These are phyloP conservation scores for Euzetes globulus DNA, from an alignment of 2,888 invertebrate genomes.

Conservation along the genomic window DNA sequence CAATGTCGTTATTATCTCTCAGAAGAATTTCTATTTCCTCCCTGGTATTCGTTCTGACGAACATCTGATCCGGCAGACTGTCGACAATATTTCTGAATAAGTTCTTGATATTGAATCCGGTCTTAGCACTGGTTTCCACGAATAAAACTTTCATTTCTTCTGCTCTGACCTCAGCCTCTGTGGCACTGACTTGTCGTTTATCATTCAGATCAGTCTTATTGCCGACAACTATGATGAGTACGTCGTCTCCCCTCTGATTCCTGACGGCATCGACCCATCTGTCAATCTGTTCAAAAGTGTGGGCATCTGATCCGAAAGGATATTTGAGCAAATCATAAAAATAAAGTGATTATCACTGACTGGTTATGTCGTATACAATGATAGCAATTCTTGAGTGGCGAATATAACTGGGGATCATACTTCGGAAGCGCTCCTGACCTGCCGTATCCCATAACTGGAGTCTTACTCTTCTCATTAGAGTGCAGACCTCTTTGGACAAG, in stretches of 20 bases:
- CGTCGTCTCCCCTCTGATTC: constrained; percentile 33
- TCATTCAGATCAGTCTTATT: constrained; percentile 36
- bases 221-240: constrained; percentile 36
- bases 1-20: not conserved
- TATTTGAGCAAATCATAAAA: too few relatives aligned
- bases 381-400: not conserved
- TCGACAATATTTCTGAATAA: constrained; percentile 16
- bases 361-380: constrained; percentile 22
- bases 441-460: constrained; percentile 46
- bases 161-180: constrained; percentile 28
- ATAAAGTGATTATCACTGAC: not conserved
- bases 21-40: not conserved
- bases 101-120: constrained; percentile 35
- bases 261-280: constrained; percentile 34
- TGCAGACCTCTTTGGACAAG: not conserved
- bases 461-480: not conserved
- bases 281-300: constrained; percentile 31
- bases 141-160: constrained; percentile 32
- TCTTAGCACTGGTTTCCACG: constrained; percentile 36
- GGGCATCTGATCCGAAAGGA: not conserved
- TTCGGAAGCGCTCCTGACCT: constrained; percentile 14
- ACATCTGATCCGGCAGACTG: not conserved
- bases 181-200: constrained; percentile 32
- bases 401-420: constrained; percentile 24
- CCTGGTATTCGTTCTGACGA: not conserved